A percentile compares a stretch with the other conserved stretches of the same genome.
Conservation (phyloP, 1,140 invertebrate species). For the Euborellia annulipes region DNA sequence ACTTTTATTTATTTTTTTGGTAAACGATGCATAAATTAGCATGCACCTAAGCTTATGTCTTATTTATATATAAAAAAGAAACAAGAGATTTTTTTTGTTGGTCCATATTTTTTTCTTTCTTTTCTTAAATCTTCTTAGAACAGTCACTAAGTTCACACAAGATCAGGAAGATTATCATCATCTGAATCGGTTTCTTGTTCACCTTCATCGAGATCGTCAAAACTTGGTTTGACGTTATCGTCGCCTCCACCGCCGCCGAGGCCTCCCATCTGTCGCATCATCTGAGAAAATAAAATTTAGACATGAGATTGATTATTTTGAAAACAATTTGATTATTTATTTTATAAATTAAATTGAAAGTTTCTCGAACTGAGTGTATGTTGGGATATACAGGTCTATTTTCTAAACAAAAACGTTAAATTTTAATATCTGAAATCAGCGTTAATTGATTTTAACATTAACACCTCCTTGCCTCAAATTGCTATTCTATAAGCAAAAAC, state of each 20-base stretch:
- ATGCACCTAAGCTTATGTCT: too few species aligned
- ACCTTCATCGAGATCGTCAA: conserved; percentile 35
- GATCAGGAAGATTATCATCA: conserved; percentile 38
- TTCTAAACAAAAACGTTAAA: not conserved
- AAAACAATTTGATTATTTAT: conserved; percentile 2
- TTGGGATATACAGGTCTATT: conserved; percentile 2
- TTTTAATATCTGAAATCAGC: not conserved
- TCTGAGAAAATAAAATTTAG: conserved; percentile 22
- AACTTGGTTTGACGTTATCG: conserved; percentile 26
- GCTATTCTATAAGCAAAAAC: too few species aligned
- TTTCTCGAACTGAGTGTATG: not conserved
- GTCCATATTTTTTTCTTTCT: too few species aligned
- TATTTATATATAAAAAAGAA: too few species aligned
- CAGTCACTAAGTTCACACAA: too few species aligned
- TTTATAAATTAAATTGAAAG: conserved; percentile 2
- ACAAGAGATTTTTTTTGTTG: too few species aligned
- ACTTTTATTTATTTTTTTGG: too few species aligned
- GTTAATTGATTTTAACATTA: not conserved
- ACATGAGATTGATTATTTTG: conserved; percentile 6
- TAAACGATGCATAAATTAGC: too few species aligned
- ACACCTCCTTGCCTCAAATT: too few species aligned
- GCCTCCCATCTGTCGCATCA: conserved; percentile 40
- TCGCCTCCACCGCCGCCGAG: conserved; percentile 24
- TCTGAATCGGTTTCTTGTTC: conserved; percentile 35
- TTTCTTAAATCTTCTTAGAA: too few species aligned